Percentiles rank a stretch among this genome's conserved stretches.
phyloP scores from a whole-genome alignment of 2,888 invertebrate genomes.

The Diarsia rubi region DNA sequence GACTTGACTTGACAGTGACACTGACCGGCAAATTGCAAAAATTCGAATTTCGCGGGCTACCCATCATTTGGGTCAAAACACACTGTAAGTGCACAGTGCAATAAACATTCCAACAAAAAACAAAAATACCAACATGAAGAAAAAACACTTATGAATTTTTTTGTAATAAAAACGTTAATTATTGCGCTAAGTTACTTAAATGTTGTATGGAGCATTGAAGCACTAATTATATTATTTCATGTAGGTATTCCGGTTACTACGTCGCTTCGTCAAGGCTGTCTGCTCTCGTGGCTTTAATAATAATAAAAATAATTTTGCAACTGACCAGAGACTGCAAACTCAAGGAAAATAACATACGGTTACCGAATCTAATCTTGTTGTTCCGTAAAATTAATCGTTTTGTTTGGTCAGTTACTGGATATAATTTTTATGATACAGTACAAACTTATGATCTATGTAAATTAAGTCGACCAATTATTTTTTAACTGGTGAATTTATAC shows the following conservation, averaged over 20 bases:
- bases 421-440: neutral
- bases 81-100: neutral
- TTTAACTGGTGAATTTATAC: neutral
- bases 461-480: constrained; percentile 3
- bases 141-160: constrained; percentile 1
- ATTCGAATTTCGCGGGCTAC: no score
- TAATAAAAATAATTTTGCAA: constrained; percentile 63
- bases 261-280: constrained; percentile 70
- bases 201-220: neutral
- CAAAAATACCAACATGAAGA: neutral
- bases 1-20: no score
- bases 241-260: constrained; percentile 64
- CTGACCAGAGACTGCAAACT: constrained; percentile 37
- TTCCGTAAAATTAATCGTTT: constrained; percentile 25
- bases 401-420: constrained; percentile 7
- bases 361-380: constrained; percentile 24
- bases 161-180: constrained; percentile 36
- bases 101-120: neutral
- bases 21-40: no score
- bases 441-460: neutral
- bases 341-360: constrained; percentile 59
- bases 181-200: neutral
- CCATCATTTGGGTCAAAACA: neutral
- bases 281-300: constrained; percentile 64
- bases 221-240: constrained; percentile 52